phyloP scores from a whole-genome alignment of 1,140 invertebrate species.

The Acromyrmex charruanus region DNA sequence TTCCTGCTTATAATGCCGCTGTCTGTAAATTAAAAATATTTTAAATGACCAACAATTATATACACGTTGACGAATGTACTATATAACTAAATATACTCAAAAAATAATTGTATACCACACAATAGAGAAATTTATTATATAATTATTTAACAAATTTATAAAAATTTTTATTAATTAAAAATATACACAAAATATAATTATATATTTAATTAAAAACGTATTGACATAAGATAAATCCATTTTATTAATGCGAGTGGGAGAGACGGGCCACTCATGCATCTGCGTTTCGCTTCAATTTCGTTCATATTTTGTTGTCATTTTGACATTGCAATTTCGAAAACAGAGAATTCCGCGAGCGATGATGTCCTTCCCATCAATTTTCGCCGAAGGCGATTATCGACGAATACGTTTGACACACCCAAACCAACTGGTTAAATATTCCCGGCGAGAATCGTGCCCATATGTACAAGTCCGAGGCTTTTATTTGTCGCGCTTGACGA shows the following conservation, averaged over 20 bases:
- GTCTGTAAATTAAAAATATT: too few species aligned
- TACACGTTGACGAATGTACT: background rate
- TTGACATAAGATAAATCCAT: background rate
- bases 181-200: background rate
- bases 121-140: conserved; percentile 37
- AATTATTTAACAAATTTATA: conserved; percentile 30
- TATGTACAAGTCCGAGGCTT: conserved; percentile 14
- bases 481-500: conserved; percentile 52
- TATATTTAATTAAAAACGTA: conserved; percentile 22
- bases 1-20: background rate
- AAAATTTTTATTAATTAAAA: conserved; percentile 11
- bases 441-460: conserved; percentile 32
- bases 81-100: conserved; percentile 20
- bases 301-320: conserved; percentile 20
- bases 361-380: conserved; percentile 41
- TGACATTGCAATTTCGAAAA: conserved; percentile 41
- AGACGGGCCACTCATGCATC: background rate
- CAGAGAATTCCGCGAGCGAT: conserved; percentile 9
- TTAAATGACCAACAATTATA: background rate
- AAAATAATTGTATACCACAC: conserved; percentile 6
- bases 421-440: conserved; percentile 61
- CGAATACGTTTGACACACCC: conserved; percentile 58
- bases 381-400: conserved; percentile 60
- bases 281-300: background rate
- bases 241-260: background rate